Conservation (phyloP, 2,113 vertebrate genomes). For the Psephotus haematonotus region DNA sequence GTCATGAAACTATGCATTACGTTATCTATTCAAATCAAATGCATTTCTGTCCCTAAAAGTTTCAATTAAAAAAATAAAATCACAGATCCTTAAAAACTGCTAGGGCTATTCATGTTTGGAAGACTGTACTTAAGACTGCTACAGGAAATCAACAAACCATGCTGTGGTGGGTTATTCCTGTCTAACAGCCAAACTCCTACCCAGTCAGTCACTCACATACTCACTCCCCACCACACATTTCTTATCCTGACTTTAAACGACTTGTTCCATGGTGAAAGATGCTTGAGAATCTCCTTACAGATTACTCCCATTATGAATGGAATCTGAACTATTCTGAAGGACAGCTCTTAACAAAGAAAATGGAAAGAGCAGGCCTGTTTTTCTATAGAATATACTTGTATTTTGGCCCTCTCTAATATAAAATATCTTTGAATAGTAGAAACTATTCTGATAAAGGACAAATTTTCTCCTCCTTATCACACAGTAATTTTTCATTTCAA, state of each 20-base stretch:
- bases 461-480: not conserved
- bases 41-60: not conserved
- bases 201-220: not conserved
- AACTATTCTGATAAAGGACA: not conserved
- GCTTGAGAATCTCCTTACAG: not conserved
- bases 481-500: not conserved
- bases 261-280: not conserved
- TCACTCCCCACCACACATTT: not conserved
- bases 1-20: not conserved
- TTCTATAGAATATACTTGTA: not conserved
- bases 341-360: not conserved
- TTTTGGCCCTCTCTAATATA: not conserved
- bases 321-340: not conserved
- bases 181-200: not conserved
- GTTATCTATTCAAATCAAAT: not conserved
- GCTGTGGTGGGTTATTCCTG: not conserved
- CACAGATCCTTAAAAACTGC: not conserved
- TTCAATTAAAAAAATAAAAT: not conserved
- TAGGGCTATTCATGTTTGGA: not conserved
- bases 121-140: not conserved
- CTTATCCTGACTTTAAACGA: not conserved
- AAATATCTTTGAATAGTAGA: not conserved
- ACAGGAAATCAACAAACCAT: not conserved
- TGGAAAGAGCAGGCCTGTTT: not conserved
- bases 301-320: not conserved